These are phyloP conservation scores for Solea senegalensis DNA, from an alignment of 2,113 vertebrate genomes.

Conservation along the genomic window DNA sequence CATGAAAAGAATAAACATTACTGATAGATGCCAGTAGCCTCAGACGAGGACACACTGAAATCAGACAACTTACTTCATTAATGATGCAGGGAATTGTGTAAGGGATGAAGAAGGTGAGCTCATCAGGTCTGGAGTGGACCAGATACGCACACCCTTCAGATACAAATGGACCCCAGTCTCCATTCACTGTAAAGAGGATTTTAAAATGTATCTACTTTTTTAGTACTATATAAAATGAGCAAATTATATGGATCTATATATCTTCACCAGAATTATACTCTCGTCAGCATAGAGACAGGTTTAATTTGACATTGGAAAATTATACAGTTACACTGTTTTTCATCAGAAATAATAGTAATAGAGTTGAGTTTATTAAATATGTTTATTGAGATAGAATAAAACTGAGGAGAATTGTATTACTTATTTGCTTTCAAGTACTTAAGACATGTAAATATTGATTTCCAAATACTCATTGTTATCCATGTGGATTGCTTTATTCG, in stretches of 20 bases:
- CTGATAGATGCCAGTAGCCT: neutral
- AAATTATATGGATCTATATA: neutral
- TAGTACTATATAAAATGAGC: too few species aligned
- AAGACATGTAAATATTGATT: too few species aligned
- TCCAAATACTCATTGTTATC: too few species aligned
- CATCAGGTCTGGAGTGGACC: conserved; percentile 37
- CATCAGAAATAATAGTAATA: too few species aligned
- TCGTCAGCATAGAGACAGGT: neutral
- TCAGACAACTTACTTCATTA: conserved; percentile 56
- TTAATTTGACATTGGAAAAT: too few species aligned
- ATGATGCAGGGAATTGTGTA: conserved; percentile 62
- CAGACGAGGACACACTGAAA: neutral
- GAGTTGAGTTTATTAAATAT: too few species aligned
- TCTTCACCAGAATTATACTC: neutral
- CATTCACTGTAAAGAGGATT: conserved; percentile 65
- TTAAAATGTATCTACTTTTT: too few species aligned
- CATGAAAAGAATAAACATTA: conserved; percentile 1
- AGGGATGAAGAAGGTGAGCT: conserved; percentile 58
- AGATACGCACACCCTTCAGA: conserved; percentile 67
- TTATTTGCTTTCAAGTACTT: too few species aligned
- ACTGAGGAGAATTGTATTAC: too few species aligned
- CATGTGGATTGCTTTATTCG: too few species aligned
- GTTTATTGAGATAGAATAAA: too few species aligned
- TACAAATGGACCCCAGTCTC: conserved; percentile 62
- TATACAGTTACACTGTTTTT: too few species aligned